Base-by-base conservation (phyloP, 2,888 invertebrate species). In the Lasioglossum malachurum region DNA sequence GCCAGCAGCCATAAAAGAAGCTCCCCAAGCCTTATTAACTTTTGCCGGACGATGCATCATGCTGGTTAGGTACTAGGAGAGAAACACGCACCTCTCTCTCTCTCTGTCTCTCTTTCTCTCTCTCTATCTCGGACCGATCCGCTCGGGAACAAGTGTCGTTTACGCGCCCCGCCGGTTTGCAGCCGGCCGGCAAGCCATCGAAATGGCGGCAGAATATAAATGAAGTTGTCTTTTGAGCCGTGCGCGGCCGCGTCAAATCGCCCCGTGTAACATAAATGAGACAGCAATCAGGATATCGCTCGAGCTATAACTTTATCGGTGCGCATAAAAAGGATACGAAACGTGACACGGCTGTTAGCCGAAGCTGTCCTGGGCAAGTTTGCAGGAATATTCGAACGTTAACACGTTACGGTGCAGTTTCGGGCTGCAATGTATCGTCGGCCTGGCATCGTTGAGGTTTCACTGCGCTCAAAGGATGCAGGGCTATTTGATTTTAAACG, bases 231-330 rank as follows among this genome's bases (percentile, higher is more conserved):
- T 86, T 88, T 89, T 87, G 85, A 78, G 85, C 74, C 53, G 64
- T 57, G n/a, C 71, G 76, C 69, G 53, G 80, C 80, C 86, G 87
- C 86, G 83, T 86, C 87, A 77, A 87, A 84, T 84, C 73, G 79
- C 72, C 41, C 69, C 86, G 82, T 87, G 86, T 88, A 84, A 73
- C 86, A 60, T 88, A 89, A 64, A 92, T 92, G 87, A 82, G 84
- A 86, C 89, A 75, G 88, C 90, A 88, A 92, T 92, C 93, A 89
- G 84, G 80, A 78, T 87, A 92, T 91, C 92, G 87, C 87, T 86
- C 86, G 76, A 87, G 87, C 81, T 85, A 88, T 79, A 89, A 91
- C 86, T 89, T 86, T 80, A 80, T 83, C 82, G 86, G 81, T 83
- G 72, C 46, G 82, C 78, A 74, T 72, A 82, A 84, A 82, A 82